Conservation (phyloP, 2,797 vertebrate genomes). For the Knipowitschia caucasica region DNA sequence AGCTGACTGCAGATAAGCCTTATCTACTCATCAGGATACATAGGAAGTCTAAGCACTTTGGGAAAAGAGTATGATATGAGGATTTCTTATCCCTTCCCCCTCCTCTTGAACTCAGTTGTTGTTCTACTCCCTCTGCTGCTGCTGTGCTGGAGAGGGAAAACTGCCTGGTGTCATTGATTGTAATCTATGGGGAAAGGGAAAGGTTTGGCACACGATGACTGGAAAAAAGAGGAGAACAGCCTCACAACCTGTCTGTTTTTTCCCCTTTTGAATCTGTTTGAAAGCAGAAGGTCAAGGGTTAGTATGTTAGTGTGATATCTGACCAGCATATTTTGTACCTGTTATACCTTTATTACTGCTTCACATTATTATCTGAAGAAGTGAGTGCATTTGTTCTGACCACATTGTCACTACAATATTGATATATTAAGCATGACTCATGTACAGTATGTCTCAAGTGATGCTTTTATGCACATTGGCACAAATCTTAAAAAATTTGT, state of each 20-base stretch:
- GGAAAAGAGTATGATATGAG: constrained; percentile 54
- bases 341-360: no score
- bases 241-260: neutral
- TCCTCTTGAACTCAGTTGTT: constrained; percentile 6
- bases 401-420: no score
- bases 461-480: no score
- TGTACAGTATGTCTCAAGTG: no score
- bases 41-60: constrained; percentile 37
- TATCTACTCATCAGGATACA: constrained; percentile 48
- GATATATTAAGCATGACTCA: no score
- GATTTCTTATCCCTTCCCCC: constrained; percentile 28
- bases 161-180: constrained; percentile 14
- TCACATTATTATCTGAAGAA: no score
- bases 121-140: constrained; percentile 21
- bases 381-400: no score
- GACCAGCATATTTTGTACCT: no score
- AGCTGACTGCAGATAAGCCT: constrained; percentile 48
- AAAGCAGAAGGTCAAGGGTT: no score
- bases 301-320: no score
- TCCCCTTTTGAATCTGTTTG: neutral
- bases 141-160: constrained; percentile 24
- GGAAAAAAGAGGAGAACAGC: neutral
- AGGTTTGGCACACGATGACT: neutral
- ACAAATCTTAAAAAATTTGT: no score
- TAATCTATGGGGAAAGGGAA: constrained; percentile 1